Evolutionary conservation across 37 sponge, comb jelly and placozoan genomes (phyloP).

Genomic region (Cladorhizidae sp.): DNA sequence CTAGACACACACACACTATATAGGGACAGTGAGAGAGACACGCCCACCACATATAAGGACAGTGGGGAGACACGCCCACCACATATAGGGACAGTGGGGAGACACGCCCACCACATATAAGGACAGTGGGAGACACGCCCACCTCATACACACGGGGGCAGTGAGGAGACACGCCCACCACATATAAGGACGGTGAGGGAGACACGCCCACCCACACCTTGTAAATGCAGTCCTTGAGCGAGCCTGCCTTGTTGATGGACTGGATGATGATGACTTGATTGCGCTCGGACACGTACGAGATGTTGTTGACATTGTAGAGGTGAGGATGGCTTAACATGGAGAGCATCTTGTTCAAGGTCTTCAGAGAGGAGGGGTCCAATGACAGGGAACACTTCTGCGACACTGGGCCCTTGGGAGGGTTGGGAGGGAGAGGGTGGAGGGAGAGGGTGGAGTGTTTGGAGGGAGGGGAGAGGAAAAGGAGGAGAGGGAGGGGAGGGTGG

Average conservation of each 20-base stretch:
- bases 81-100: neutral
- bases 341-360: constrained; percentile 34
- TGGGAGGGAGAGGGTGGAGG: too few species aligned
- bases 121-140: too few species aligned
- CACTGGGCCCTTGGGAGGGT: constrained; percentile 21
- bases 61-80: too few species aligned
- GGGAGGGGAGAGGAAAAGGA: too few species aligned
- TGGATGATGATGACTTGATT: constrained; percentile 41
- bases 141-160: neutral
- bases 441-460: too few species aligned
- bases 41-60: too few species aligned
- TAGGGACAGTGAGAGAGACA: too few species aligned
- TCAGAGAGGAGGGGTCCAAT: constrained; percentile 8
- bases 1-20: too few species aligned
- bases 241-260: constrained; percentile 33
- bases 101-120: neutral
- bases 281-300: constrained; percentile 48
- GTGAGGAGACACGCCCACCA: neutral
- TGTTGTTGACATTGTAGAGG: constrained; percentile 28
- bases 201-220: constrained; percentile 19
- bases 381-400: constrained; percentile 37
- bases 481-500: too few species aligned
- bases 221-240: constrained; percentile 76
- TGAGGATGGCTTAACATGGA: constrained; percentile 39
- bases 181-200: neutral